These are phyloP conservation scores for Erythrocercus mccallii DNA, from an alignment of 2,113 vertebrate genomes.

Conservation along the genomic window DNA sequence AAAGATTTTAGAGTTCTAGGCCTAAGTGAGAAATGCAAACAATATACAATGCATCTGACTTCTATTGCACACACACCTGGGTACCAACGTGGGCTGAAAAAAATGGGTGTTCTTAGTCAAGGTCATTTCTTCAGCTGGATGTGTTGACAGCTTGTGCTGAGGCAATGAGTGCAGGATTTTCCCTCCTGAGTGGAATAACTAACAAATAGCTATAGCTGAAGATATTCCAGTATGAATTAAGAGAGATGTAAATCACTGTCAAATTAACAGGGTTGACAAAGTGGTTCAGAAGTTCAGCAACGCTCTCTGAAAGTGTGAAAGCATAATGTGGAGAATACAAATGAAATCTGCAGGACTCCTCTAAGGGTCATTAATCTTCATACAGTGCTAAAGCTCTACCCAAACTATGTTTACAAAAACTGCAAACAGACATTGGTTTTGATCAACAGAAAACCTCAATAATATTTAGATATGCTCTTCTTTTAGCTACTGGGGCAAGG, in stretches of 20 bases:
- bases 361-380: constrained; percentile 39
- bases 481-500: background rate
- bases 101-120: background rate
- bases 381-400: background rate
- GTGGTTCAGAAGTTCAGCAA: constrained; percentile 44
- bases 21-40: background rate
- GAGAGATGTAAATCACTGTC: constrained; percentile 51
- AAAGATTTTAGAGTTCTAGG: background rate
- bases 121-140: background rate
- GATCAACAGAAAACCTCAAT: background rate
- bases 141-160: background rate
- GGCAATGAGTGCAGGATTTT: background rate
- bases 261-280: constrained; percentile 46
- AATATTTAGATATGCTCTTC: background rate
- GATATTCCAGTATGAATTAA: constrained; percentile 7
- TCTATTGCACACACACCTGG: background rate
- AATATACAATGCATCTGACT: background rate
- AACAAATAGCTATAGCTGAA: constrained; percentile 6
- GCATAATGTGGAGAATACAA: background rate
- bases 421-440: background rate
- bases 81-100: background rate
- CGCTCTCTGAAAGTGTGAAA: constrained; percentile 17
- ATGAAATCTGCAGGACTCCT: constrained; percentile 32
- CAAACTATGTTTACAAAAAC: background rate
- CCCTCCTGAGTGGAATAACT: background rate